phyloP scores from a whole-genome alignment of 2,113 vertebrate species.

The Urocynchramus pylzowi region DNA sequence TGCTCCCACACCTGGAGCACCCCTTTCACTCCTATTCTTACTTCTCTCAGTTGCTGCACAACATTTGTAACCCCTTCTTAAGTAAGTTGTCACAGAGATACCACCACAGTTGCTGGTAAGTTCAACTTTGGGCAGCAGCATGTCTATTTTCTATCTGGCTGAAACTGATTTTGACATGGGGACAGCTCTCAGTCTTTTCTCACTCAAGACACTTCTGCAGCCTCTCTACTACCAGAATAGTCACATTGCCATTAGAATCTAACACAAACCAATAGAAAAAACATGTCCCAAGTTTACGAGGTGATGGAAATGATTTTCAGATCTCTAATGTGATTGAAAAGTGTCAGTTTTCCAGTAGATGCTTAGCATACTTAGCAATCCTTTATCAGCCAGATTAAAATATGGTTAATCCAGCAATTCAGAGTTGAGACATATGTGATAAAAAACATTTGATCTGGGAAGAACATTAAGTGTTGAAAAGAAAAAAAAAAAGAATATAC shows the following conservation, averaged over 20 bases:
- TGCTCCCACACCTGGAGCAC: neutral
- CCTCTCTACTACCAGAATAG: neutral
- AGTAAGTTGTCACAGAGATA: neutral
- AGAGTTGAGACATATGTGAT: neutral
- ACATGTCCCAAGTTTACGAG: accelerated
- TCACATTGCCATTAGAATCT: neutral
- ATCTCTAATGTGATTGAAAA: neutral
- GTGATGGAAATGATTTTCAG: neutral
- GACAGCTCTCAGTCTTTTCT: neutral
- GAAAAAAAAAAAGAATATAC: neutral
- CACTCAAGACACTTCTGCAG: neutral
- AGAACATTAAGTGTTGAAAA: neutral
- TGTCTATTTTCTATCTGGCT: accelerated
- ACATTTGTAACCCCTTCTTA: neutral
- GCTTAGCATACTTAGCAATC: neutral
- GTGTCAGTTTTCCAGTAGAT: neutral
- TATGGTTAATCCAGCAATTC: neutral
- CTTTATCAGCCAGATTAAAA: neutral
- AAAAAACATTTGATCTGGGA: neutral
- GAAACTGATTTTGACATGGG: neutral
- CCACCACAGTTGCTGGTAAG: neutral
- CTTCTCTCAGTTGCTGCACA: neutral
- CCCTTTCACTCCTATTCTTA: neutral
- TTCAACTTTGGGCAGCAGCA: neutral
- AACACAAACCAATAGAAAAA: neutral